phyloP scores from a whole-genome alignment of 2,797 vertebrate species.

The Sardinella longiceps region DNA sequence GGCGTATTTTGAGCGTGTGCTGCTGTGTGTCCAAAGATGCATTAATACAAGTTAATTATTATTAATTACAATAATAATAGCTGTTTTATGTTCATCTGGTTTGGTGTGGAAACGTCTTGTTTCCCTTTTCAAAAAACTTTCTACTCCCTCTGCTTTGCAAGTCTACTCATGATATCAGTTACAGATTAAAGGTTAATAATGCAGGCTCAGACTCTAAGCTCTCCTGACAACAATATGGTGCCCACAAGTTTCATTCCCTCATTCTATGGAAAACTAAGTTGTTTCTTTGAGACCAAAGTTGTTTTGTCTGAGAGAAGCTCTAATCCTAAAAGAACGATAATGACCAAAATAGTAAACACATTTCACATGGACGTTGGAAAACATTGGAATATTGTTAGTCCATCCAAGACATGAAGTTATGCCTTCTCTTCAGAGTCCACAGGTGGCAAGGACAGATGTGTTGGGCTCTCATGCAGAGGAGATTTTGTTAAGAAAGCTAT shows the following conservation, averaged over 20 bases:
- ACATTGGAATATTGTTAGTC: neutral
- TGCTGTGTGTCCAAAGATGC: neutral
- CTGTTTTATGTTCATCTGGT: neutral
- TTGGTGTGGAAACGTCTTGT: neutral
- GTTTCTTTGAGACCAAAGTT: no score
- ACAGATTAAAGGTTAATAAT: constrained; percentile 9
- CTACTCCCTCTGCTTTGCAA: neutral
- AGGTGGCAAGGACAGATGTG: neutral
- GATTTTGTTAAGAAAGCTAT: neutral
- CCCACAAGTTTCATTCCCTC: neutral
- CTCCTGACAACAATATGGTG: neutral
- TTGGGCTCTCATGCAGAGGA: neutral
- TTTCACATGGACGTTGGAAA: neutral
- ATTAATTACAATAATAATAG: neutral
- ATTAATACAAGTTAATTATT: no score
- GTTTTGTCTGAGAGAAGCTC: neutral
- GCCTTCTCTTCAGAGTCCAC: neutral
- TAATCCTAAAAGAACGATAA: neutral
- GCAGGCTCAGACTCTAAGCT: neutral
- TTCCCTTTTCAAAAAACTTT: neutral
- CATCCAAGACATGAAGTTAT: neutral
- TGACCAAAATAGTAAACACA: neutral
- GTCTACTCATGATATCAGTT: neutral
- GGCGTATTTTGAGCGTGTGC: neutral
- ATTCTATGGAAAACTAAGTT: neutral